Evolutionary conservation across 2,797 vertebrate species (phyloP).

Genomic region (Girardinus metallicus): DNA sequence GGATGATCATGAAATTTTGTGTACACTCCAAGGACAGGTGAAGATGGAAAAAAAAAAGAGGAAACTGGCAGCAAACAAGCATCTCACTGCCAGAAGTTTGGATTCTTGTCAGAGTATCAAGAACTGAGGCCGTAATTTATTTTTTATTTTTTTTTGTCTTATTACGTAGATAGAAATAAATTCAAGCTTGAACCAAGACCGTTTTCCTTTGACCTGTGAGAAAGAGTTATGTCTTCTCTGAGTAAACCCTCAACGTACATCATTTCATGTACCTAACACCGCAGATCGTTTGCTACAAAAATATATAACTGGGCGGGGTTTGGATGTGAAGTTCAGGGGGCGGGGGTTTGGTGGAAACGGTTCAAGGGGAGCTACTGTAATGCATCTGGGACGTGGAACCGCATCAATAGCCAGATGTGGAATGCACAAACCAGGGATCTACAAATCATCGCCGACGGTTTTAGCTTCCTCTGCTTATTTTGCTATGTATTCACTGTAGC

Average conservation of each 20-base stretch:
- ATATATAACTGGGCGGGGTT: background rate
- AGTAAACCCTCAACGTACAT: background rate
- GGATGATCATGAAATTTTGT: constrained; percentile 8
- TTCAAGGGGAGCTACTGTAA: background rate
- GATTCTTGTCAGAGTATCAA: constrained; percentile 6
- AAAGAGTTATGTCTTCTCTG: background rate
- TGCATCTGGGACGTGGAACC: background rate
- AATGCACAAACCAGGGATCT: background rate
- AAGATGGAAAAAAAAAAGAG: background rate
- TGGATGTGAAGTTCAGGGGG: background rate
- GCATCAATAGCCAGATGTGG: background rate
- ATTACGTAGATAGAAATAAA: constrained; percentile 10
- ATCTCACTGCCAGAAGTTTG: constrained; percentile 18
- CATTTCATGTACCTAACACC: background rate
- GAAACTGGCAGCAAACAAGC: constrained; percentile 20
- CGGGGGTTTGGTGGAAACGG: background rate
- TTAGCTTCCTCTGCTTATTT: background rate
- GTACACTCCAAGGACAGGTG: constrained; percentile 6
- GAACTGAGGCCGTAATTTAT: constrained; percentile 11
- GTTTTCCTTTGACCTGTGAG: constrained; percentile 1
- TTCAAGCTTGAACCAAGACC: background rate
- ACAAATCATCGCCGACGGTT: background rate
- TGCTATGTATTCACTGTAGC: background rate
- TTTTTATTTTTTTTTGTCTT: background rate
- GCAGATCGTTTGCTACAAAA: background rate